Percentiles rank a stretch among this genome's conserved stretches.
Conservation (phyloP, 1,140 invertebrate genomes). For the Sweltsa coloradensis region DNA sequence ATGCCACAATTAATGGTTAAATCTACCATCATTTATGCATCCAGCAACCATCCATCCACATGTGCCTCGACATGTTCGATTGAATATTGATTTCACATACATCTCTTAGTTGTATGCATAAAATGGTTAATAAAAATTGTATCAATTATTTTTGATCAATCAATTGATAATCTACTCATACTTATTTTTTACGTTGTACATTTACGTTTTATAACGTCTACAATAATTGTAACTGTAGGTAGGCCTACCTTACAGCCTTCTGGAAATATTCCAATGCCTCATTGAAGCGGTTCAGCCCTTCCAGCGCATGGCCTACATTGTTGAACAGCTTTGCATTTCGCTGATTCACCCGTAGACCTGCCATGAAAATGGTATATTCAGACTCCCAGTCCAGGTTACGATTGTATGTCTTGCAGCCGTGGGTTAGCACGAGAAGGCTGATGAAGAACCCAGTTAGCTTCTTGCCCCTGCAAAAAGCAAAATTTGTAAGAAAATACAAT, state of each 20-base stretch:
- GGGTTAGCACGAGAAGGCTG: constrained; percentile 54
- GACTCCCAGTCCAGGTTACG: constrained; percentile 87
- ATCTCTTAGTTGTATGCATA: too few species aligned
- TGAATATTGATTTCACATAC: too few species aligned
- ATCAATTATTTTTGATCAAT: too few species aligned
- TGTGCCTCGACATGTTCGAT: background rate
- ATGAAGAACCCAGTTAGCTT: constrained; percentile 49
- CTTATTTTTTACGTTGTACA: too few species aligned
- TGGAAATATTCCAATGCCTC: constrained; percentile 87
- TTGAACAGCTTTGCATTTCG: constrained; percentile 93
- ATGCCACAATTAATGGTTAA: background rate
- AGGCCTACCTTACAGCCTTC: constrained; percentile 60
- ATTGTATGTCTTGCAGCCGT: constrained; percentile 67
- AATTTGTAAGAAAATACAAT: background rate
- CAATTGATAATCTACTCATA: too few species aligned
- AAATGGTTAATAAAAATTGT: too few species aligned
- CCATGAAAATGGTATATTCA: constrained; percentile 88
- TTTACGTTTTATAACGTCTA: too few species aligned
- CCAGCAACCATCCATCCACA: background rate
- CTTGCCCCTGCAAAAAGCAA: constrained; percentile 31
- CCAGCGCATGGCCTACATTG: constrained; percentile 91
- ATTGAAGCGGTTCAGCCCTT: constrained; percentile 67
- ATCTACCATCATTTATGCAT: too few species aligned
- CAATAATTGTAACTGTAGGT: background rate
- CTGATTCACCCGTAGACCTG: constrained; percentile 79